Evolutionary conservation across 2,888 invertebrate genomes (phyloP).

Genomic region (Miltochrista miniata): DNA sequence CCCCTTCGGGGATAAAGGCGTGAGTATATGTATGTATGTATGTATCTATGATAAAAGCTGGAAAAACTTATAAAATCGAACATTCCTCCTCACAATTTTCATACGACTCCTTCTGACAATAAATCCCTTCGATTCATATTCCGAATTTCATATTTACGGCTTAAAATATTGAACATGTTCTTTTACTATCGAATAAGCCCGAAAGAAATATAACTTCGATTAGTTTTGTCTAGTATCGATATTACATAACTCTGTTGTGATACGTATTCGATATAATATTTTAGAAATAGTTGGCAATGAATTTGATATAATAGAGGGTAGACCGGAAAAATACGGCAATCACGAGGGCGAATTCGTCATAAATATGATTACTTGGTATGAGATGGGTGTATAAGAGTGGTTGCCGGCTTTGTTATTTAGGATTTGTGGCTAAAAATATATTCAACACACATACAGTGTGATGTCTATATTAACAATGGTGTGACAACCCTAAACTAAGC

Average conservation of each 20-base stretch:
- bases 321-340: constrained; percentile 2
- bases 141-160: not conserved
- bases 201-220: constrained; percentile 17
- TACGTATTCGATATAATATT: constrained; percentile 15
- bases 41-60: too few relatives aligned
- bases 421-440: too few relatives aligned
- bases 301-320: constrained; percentile 15
- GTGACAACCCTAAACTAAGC: too few relatives aligned
- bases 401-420: too few relatives aligned
- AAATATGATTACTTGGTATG: constrained; percentile 1
- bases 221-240: constrained; percentile 11
- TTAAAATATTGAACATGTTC: constrained; percentile 14
- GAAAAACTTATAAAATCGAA: too few relatives aligned
- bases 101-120: not conserved
- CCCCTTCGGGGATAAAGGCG: too few relatives aligned
- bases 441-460: too few relatives aligned
- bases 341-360: constrained; percentile 12
- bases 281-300: constrained; percentile 23
- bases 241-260: constrained; percentile 8
- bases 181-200: constrained; percentile 29
- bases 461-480: too few relatives aligned
- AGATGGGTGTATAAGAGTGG: not conserved
- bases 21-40: too few relatives aligned
- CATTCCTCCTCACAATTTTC: too few relatives aligned
- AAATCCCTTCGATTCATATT: not conserved